Evolutionary conservation across 1,140 invertebrate species (phyloP), one percentile per base, ranked within the genome.

Genomic region (Meloidogyne exigua): DNA sequence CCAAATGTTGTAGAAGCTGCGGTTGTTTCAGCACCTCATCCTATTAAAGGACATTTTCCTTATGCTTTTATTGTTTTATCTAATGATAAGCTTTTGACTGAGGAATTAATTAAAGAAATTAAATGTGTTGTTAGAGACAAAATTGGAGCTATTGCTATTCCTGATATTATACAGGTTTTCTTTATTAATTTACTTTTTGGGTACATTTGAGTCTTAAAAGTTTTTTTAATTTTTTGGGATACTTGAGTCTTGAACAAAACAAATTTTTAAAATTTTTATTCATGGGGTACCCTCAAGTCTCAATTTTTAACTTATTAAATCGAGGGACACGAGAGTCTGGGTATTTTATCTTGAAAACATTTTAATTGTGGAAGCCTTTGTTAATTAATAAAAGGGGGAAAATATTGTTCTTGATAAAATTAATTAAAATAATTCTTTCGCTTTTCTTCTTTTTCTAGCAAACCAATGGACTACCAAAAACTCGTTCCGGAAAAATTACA

Each of bases 401-500:
- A n/a, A n/a, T n/a, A n/a, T n/a, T n/a, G n/a, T n/a, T n/a, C n/a
- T 32, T 32, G 2, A 32, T 3, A 32, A 32, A 32, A 32, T 32
- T 32, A 32, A 32, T 3, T 32, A 32, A 32, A 32, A 32, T 32
- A 32, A n/a, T n/a, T n/a, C n/a, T n/a, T n/a, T n/a, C n/a, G n/a
- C n/a, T 32, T 32, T 7, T 26, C 13, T 32, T 11, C 63, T 13
- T 5, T 66, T 26, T 57, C 21, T 7, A 57, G 49, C 91, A 93
- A 85, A 94, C 95, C 2, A 93, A 94, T 5, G 92, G 91, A 1
- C 89, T 99, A 69, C 96, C 96, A 0, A 99, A 99, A 89, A 98
- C 96, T 0, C 91, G 96, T 57, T 98, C 95, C 1, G 96, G 96
- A 3, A 99, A 99, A 89, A 98, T 98, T 65, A 98, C 98, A 94